Percentiles rank a stretch among this genome's conserved stretches.
phyloP scores from a whole-genome alignment of 2,113 vertebrate genomes.

The Piliocolobus tephrosceles region DNA sequence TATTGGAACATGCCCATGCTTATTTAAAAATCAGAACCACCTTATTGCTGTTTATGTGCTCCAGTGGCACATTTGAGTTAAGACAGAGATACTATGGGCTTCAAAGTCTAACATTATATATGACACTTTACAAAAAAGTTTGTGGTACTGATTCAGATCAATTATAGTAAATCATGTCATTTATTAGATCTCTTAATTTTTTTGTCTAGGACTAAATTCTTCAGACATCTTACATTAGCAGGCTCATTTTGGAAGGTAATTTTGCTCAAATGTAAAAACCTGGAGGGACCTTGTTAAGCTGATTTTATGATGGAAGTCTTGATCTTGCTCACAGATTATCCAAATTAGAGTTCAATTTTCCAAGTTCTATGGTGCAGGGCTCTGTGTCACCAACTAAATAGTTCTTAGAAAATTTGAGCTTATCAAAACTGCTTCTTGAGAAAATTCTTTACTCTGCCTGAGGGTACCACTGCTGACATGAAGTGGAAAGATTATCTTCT shows the following conservation, averaged over 20 bases:
- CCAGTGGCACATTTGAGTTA: background rate
- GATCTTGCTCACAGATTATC: background rate
- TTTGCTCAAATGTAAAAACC: background rate
- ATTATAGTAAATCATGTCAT: background rate
- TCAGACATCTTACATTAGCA: background rate
- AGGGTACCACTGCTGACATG: background rate
- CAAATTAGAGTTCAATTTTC: background rate
- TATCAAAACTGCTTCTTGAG: background rate
- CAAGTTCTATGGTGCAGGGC: background rate
- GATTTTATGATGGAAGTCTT: background rate
- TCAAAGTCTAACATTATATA: background rate
- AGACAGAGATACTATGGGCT: background rate
- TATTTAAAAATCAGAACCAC: too few species aligned
- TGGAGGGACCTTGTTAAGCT: background rate
- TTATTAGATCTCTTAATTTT: background rate
- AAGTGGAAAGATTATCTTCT: background rate
- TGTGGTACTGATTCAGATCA: background rate
- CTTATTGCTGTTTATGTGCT: background rate
- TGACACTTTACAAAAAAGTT: background rate
- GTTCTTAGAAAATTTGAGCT: background rate
- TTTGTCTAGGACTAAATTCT: background rate
- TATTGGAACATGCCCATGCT: background rate
- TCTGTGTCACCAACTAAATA: background rate
- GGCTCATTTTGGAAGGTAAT: background rate
- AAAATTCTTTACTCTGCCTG: background rate